Percentiles rank a stretch among this genome's conserved stretches.
These are phyloP conservation scores for Sapayoa aenigma DNA, from an alignment of 2,113 vertebrate genomes.

Conservation along the genomic window DNA sequence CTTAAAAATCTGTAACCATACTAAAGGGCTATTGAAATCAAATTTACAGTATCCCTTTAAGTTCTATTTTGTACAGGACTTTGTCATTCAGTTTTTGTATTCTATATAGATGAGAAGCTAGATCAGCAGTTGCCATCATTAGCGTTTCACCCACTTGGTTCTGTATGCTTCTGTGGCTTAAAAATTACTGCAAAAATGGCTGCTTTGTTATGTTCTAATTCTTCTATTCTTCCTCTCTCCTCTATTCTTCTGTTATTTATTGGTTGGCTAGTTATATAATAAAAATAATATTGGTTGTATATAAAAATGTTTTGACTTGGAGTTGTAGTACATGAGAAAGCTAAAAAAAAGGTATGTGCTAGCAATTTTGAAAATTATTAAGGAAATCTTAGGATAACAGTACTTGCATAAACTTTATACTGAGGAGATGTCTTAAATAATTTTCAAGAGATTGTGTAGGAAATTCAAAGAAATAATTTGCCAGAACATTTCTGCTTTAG, in stretches of 20 bases:
- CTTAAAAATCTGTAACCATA: not conserved
- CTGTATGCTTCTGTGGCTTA: not conserved
- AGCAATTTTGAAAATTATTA: not conserved
- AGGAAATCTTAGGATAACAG: not conserved
- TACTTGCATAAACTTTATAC: not conserved
- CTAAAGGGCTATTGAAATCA: not conserved
- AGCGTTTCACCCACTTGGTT: not conserved
- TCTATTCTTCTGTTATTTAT: not conserved
- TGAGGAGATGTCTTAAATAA: not conserved
- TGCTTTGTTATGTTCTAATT: not conserved
- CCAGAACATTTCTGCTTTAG: not conserved
- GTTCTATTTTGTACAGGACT: not conserved
- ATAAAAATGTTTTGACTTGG: not conserved
- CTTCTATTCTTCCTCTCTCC: not conserved
- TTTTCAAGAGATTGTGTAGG: not conserved
- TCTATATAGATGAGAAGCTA: not conserved
- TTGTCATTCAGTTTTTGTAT: not conserved
- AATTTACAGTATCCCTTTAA: not conserved
- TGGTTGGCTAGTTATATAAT: not conserved
- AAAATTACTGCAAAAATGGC: constrained; percentile 13
- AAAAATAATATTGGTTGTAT: not conserved
- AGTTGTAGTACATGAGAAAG: not conserved
- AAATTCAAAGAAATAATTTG: not conserved
- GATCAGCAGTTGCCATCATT: not conserved
- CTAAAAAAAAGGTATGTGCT: not conserved